These are phyloP conservation scores for Drosophila kepulauana DNA, from an alignment of 1,140 invertebrate genomes.

Conservation along the genomic window DNA sequence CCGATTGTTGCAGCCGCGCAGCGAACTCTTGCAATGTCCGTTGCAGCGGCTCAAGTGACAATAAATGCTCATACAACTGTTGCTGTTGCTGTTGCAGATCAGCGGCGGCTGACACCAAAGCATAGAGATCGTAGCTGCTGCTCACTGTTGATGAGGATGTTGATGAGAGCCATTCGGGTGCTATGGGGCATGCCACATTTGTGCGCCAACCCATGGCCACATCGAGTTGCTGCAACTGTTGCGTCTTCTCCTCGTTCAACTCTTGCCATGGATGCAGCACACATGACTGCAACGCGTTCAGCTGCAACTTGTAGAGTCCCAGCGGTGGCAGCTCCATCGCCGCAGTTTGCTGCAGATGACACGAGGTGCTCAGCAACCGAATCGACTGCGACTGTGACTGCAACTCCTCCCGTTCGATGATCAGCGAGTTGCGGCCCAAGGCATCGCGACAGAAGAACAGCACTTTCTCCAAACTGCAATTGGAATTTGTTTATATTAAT, in stretches of 20 bases:
- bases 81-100: constrained; percentile 51
- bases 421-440: constrained; percentile 93
- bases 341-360: constrained; percentile 65
- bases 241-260: constrained; percentile 9
- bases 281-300: constrained; percentile 31
- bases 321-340: constrained; percentile 89
- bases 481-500: neutral
- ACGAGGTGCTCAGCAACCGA: constrained; percentile 87
- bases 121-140: constrained; percentile 27
- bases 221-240: constrained; percentile 49
- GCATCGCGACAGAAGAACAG: constrained; percentile 95
- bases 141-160: neutral
- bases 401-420: constrained; percentile 86
- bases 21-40: constrained; percentile 86
- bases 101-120: constrained; percentile 50
- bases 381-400: constrained; percentile 83
- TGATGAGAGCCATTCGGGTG: constrained; percentile 49
- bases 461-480: constrained; percentile 85
- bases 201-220: constrained; percentile 40
- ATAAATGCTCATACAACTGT: constrained; percentile 34
- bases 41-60: constrained; percentile 22
- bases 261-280: constrained; percentile 62
- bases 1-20: constrained; percentile 87
- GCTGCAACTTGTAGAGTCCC: constrained; percentile 66
- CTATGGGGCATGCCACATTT: constrained; percentile 16